Base-by-base conservation (phyloP, 2,888 invertebrate species). In the Dioctria linearis region DNA sequence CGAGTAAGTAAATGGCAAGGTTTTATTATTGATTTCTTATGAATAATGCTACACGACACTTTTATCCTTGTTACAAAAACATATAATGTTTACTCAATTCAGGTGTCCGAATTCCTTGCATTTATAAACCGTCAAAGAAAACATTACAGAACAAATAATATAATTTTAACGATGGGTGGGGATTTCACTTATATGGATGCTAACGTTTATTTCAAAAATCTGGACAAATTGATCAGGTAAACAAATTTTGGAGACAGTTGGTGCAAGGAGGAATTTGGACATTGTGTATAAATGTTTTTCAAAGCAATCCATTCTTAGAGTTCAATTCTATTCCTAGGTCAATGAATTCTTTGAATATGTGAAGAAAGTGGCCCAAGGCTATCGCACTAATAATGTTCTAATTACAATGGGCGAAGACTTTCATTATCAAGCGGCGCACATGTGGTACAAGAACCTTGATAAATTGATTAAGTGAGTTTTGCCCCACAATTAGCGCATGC, bases 381-480 rank as follows among this genome's bases (percentile, higher is more conserved):
- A 94, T 87, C 85, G 86, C 81, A 94, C 95, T 0, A 92, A 93
- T 83, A 94, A 97, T 86, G 90, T 97, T n/a, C 91, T 97, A 84
- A 90, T 97, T 75, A 95, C 97, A 0, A 97, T 97, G 97, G 98
- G 98, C 0, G 94, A 95, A 84, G 98, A 98, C 89, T 98, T 98
- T 87, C 93, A 95, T 85, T 98, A 95, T 87, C 94, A 95, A 87
- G 91, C 92, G 82, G 94, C 94, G 0, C 89, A 90, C 39, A 91
- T 92, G 89, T 96, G 96, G 94, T 98, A 92, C 89, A 92, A 91
- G 83, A 97, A 97, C 88, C 89, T 98, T 89, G 98, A 98, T 87
- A 96, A 94, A 86, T 90, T 98, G 11, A 97, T 98, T 84, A 90
- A 92, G 93, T 95, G 92, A 91, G 93, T 49, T 59, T 25, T 63